Evolutionary conservation across 2,888 invertebrate species (phyloP).

Genomic region (Trachelus troglodyta): DNA sequence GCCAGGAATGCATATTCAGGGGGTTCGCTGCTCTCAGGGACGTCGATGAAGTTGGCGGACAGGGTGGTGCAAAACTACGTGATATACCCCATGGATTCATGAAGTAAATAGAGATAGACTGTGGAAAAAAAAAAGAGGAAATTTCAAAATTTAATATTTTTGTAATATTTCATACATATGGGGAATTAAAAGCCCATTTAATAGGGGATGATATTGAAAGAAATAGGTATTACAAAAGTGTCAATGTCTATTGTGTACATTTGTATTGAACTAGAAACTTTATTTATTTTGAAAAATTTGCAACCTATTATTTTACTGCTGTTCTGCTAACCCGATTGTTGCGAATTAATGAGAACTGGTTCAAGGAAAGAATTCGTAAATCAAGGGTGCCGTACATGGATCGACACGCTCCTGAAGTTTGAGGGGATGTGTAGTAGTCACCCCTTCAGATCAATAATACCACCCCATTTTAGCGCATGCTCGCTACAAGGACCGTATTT

Average conservation of each 20-base stretch:
- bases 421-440: constrained; percentile 38
- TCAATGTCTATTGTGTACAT: too few relatives aligned
- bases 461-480: constrained; percentile 57
- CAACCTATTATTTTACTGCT: too few relatives aligned
- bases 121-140: neutral
- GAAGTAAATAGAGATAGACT: neutral
- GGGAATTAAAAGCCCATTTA: neutral
- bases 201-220: neutral
- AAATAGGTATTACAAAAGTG: neutral
- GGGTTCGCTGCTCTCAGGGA: constrained; percentile 39
- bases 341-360: too few relatives aligned
- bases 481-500: constrained; percentile 28
- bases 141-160: neutral
- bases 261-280: too few relatives aligned
- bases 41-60: constrained; percentile 17
- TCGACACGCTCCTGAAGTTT: constrained; percentile 50
- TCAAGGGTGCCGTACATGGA: constrained; percentile 34
- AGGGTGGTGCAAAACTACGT: too few relatives aligned
- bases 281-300: too few relatives aligned
- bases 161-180: neutral
- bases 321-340: too few relatives aligned
- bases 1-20: constrained; percentile 60
- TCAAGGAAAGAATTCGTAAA: constrained; percentile 1
- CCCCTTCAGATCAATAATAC: constrained; percentile 63
- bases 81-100: too few relatives aligned